Evolutionary conservation across 2,888 invertebrate species (phyloP).

Genomic region (Herminia tarsipennalis): DNA sequence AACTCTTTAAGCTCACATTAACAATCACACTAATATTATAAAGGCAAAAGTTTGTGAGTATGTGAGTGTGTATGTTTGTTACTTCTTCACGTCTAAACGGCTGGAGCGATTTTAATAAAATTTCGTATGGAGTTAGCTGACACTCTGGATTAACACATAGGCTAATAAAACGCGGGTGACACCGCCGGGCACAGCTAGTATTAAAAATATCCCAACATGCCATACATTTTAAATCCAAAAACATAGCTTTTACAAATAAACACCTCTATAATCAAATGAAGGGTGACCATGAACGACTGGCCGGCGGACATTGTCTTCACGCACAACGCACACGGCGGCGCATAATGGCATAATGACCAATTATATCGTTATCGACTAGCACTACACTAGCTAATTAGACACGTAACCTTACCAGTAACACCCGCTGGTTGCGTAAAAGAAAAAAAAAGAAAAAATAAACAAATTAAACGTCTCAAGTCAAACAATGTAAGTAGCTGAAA

Average conservation of each 20-base stretch:
- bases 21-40: not conserved
- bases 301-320: slow-evolving; percentile 31
- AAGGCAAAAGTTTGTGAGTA: too few relatives aligned
- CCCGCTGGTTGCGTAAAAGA: slow-evolving; percentile 45
- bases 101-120: not conserved
- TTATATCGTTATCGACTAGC: slow-evolving; percentile 30
- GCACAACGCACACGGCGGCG: slow-evolving; percentile 24
- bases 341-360: slow-evolving; percentile 31
- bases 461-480: too few relatives aligned
- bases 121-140: too few relatives aligned
- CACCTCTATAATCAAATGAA: slow-evolving; percentile 11
- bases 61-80: too few relatives aligned
- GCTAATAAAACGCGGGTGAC: too few relatives aligned
- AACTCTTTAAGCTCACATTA: too few relatives aligned
- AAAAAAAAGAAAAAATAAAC: slow-evolving; percentile 15
- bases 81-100: too few relatives aligned
- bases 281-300: slow-evolving; percentile 20
- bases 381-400: slow-evolving; percentile 29
- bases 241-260: slow-evolving; percentile 15
- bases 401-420: slow-evolving; percentile 50
- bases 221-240: too few relatives aligned
- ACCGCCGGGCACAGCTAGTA: too few relatives aligned
- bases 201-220: not conserved
- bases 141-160: too few relatives aligned
- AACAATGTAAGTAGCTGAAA: not conserved